Evolutionary conservation across 2,113 vertebrate genomes (phyloP).

Genomic region (Myotis brandtii): DNA sequence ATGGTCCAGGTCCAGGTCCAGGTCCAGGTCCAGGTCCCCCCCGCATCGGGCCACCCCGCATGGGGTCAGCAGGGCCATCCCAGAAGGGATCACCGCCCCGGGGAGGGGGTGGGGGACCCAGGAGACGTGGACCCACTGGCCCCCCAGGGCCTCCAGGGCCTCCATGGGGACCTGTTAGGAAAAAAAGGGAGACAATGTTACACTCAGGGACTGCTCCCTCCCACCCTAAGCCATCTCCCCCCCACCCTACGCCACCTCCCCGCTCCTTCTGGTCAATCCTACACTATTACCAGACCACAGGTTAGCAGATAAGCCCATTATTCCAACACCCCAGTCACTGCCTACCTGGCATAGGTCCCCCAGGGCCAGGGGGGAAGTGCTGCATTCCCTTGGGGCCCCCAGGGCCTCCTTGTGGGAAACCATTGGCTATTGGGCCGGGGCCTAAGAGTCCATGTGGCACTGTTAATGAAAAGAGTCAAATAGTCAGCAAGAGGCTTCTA

Average conservation of each 20-base stretch:
- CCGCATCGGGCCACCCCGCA: conserved; percentile 90
- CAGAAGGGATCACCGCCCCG: conserved; percentile 92
- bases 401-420: conserved; percentile 88
- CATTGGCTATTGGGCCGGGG: conserved; percentile 91
- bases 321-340: not conserved
- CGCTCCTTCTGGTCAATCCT: not conserved
- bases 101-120: conserved; percentile 93
- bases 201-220: not conserved
- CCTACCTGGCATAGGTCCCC: conserved; percentile 85
- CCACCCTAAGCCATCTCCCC: not conserved
- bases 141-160: conserved; percentile 81
- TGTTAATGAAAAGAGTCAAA: conserved; percentile 52
- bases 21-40: conserved; percentile 81
- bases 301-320: not conserved
- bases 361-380: conserved; percentile 92
- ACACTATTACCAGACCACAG: not conserved
- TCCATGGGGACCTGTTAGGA: conserved; percentile 82
- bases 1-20: conserved; percentile 85
- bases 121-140: conserved; percentile 90
- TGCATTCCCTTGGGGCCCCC: conserved; percentile 89
- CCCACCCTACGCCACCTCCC: not conserved
- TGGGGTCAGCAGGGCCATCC: conserved; percentile 90
- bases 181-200: not conserved
- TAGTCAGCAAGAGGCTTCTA: not conserved
- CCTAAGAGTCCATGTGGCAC: conserved; percentile 90